phyloP scores from a whole-genome alignment of 2,888 invertebrate genomes.

The Mimas tiliae region DNA sequence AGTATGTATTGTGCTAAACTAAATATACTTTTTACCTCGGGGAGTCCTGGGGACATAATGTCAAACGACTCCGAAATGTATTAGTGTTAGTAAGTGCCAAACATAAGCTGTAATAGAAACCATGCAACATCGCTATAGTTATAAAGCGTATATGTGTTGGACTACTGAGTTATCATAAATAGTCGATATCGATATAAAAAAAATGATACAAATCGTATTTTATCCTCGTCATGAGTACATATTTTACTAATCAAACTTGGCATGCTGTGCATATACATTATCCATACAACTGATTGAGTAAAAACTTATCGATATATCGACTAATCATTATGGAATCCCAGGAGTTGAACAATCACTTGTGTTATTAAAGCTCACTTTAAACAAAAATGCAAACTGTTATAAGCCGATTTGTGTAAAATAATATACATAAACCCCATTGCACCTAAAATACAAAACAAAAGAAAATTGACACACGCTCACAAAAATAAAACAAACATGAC shows the following conservation, averaged over 20 bases:
- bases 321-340: neutral
- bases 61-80: slow-evolving; percentile 64
- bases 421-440: slow-evolving; percentile 2
- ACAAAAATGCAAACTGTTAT: neutral
- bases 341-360: slow-evolving; percentile 11
- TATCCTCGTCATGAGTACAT: neutral
- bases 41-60: slow-evolving; percentile 78
- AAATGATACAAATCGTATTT: neutral
- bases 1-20: neutral
- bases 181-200: slow-evolving; percentile 3
- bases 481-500: neutral
- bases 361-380: slow-evolving; percentile 26
- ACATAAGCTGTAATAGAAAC: slow-evolving; percentile 41
- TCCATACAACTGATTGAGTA: neutral
- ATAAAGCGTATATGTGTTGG: neutral
- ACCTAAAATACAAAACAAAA: slow-evolving; percentile 6
- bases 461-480: slow-evolving; percentile 28
- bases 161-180: neutral
- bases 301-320: too few relatives aligned
- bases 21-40: slow-evolving; percentile 40
- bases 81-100: slow-evolving; percentile 38
- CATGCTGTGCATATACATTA: neutral
- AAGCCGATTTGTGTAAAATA: slow-evolving; percentile 11
- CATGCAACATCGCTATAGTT: slow-evolving; percentile 48
- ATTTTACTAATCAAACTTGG: too few relatives aligned